These are phyloP conservation scores for Ceyx margarethae DNA, from an alignment of 2,113 vertebrate genomes.

Conservation along the genomic window DNA sequence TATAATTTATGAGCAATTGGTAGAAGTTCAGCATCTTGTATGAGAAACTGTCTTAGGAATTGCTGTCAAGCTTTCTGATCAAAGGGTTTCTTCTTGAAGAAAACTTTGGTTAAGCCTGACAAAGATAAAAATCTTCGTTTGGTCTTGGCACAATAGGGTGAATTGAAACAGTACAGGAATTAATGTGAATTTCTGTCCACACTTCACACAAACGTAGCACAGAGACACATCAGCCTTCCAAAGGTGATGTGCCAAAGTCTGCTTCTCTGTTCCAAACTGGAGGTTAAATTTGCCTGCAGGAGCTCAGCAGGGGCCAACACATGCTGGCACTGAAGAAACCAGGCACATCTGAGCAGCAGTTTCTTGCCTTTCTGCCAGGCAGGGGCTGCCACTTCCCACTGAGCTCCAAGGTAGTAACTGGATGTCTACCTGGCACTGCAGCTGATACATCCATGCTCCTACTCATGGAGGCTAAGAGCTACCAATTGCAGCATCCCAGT, in stretches of 20 bases:
- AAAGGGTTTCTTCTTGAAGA: conserved; percentile 30
- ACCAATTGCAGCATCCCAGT: fast-evolving
- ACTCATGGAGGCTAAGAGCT: neutral
- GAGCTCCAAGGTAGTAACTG: neutral
- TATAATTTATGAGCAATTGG: neutral
- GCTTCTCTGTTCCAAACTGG: conserved; percentile 24
- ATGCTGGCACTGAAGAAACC: neutral
- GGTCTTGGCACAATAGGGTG: conserved; percentile 6
- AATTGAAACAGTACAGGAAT: neutral
- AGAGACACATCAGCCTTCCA: conserved; percentile 1
- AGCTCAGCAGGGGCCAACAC: conserved; percentile 10
- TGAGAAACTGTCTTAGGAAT: conserved; percentile 20
- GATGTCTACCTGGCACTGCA: neutral
- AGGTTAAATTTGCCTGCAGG: conserved; percentile 44
- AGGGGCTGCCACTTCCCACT: neutral
- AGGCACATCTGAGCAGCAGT: neutral
- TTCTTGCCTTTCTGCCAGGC: neutral
- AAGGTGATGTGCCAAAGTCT: conserved; percentile 34
- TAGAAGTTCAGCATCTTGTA: neutral
- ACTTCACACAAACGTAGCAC: neutral
- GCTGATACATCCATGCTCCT: neutral
- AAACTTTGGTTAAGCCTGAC: neutral
- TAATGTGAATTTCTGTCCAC: conserved; percentile 16
- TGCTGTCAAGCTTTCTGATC: conserved; percentile 9
- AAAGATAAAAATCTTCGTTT: conserved; percentile 29